phyloP scores from a whole-genome alignment of 2,797 vertebrate genomes.

The Sebastes hubbsi region DNA sequence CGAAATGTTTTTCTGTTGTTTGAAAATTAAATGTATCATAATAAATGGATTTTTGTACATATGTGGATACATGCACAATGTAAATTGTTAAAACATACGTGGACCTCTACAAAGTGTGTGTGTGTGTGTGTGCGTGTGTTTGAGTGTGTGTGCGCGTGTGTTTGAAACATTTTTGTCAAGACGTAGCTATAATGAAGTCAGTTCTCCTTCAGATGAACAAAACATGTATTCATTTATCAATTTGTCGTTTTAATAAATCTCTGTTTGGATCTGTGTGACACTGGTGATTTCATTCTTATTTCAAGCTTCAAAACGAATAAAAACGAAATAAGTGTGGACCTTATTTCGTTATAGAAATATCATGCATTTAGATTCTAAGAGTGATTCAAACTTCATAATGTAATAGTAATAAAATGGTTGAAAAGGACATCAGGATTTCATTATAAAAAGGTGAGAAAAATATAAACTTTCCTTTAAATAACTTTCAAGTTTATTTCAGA shows the following conservation, averaged over 20 bases:
- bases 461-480: background rate
- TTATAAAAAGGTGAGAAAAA: background rate
- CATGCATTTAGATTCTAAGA: background rate
- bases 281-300: slow-evolving; percentile 43
- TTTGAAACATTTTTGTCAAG: slow-evolving; percentile 65
- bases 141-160: background rate
- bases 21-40: slow-evolving; percentile 65
- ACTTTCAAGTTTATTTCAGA: background rate
- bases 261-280: slow-evolving; percentile 62
- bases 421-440: background rate
- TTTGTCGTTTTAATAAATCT: slow-evolving; percentile 79
- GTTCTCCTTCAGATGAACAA: slow-evolving; percentile 58
- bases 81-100: slow-evolving; percentile 69
- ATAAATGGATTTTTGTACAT: slow-evolving; percentile 73
- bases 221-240: slow-evolving; percentile 69
- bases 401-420: background rate
- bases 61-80: slow-evolving; percentile 79
- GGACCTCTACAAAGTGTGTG: slow-evolving; percentile 61
- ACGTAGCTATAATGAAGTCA: slow-evolving; percentile 56
- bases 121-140: slow-evolving; percentile 19
- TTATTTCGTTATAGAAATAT: background rate
- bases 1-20: slow-evolving; percentile 20
- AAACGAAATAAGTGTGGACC: background rate
- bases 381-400: background rate
- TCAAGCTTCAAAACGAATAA: background rate